phyloP scores from a whole-genome alignment of 2,113 vertebrate species.

The Cottus gobio region DNA sequence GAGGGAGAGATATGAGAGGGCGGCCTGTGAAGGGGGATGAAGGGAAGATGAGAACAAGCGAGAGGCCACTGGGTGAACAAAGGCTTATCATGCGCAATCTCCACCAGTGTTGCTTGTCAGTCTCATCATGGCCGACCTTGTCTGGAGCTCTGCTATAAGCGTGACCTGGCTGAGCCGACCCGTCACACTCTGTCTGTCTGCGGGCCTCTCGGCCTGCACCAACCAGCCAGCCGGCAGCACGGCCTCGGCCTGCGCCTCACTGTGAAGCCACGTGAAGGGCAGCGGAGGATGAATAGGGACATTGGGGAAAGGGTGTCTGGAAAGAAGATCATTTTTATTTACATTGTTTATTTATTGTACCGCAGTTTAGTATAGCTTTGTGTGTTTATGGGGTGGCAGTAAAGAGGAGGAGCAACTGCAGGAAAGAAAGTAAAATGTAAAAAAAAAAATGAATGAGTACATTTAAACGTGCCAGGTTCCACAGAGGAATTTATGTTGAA shows the following conservation, averaged over 20 bases:
- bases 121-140: slow-evolving; percentile 70
- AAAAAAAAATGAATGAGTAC: background rate
- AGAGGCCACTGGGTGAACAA: slow-evolving; percentile 34
- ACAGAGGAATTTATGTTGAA: background rate
- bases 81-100: slow-evolving; percentile 59
- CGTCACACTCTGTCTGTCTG: slow-evolving; percentile 56
- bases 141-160: slow-evolving; percentile 48
- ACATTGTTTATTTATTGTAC: background rate
- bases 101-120: slow-evolving; percentile 51
- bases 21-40: slow-evolving; percentile 6
- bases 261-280: slow-evolving; percentile 3
- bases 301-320: background rate
- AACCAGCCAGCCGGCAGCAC: background rate
- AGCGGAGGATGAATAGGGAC: slow-evolving; percentile 14
- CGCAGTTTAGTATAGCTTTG: background rate
- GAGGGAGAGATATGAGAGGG: slow-evolving; percentile 31
- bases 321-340: background rate
- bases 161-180: slow-evolving; percentile 54
- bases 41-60: slow-evolving; percentile 22
- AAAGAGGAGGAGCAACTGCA: slow-evolving; percentile 12
- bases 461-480: background rate
- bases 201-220: background rate
- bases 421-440: background rate
- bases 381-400: slow-evolving; percentile 4
- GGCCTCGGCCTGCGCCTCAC: slow-evolving; percentile 28